Conservation (phyloP, 2,888 invertebrate species). For the Sphaerophoria taeniata region DNA sequence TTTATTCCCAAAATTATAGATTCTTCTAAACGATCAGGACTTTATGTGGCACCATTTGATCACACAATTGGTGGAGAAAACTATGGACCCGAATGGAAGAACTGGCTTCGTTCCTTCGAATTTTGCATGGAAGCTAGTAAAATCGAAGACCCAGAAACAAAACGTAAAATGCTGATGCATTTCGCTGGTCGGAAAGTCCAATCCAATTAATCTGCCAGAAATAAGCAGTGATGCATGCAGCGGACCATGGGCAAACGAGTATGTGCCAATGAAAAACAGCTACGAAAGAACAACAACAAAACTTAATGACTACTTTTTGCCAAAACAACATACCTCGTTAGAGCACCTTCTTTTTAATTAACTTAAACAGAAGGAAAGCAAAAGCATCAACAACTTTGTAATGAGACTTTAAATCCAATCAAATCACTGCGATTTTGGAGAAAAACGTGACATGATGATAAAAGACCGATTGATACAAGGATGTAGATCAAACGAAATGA, state of each 20-base stretch:
- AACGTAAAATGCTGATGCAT: conserved; percentile 2
- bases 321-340: conserved; percentile 19
- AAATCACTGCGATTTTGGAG: too few species aligned
- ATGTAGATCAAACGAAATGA: too few species aligned
- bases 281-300: conserved; percentile 9
- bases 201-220: too few species aligned
- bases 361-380: conserved; percentile 1
- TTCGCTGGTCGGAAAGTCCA: too few species aligned
- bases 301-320: conserved; percentile 12
- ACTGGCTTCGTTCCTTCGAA: conserved; percentile 18
- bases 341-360: conserved; percentile 4
- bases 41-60: conserved; percentile 16
- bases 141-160: neutral
- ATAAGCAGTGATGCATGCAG: too few species aligned
- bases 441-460: too few species aligned
- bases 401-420: too few species aligned
- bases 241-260: conserved; percentile 8
- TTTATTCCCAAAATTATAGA: conserved; percentile 11
- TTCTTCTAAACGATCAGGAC: conserved; percentile 11
- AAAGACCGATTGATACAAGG: too few species aligned
- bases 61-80: conserved; percentile 12
- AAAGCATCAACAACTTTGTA: neutral
- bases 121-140: conserved; percentile 1
- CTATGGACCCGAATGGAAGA: conserved; percentile 8
- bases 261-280: conserved; percentile 1